phyloP scores from a whole-genome alignment of 2,797 vertebrate genomes.

The Atherinosoma microstoma region DNA sequence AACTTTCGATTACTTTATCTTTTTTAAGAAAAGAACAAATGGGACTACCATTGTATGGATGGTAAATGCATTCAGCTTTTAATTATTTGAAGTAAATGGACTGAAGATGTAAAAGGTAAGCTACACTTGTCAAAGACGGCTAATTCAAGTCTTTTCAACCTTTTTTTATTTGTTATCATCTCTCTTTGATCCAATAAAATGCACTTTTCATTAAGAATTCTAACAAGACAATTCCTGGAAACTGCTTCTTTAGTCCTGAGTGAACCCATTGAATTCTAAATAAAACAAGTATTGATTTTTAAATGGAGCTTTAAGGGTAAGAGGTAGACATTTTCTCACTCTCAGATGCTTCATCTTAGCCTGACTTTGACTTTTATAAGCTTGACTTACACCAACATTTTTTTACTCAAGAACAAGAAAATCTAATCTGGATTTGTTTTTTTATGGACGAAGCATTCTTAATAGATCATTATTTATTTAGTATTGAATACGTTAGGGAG shows the following conservation, averaged over 20 bases:
- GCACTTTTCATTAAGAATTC: slow-evolving; percentile 11
- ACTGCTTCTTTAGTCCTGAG: background rate
- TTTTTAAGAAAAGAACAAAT: too few relatives aligned
- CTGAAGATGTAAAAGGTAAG: slow-evolving; percentile 11
- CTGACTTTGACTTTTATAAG: background rate
- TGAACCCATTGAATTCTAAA: slow-evolving; percentile 8
- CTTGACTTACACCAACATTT: background rate
- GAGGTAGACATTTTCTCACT: background rate
- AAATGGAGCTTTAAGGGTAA: background rate
- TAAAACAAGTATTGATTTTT: slow-evolving; percentile 7
- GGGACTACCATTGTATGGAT: too few relatives aligned
- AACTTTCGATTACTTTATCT: too few relatives aligned
- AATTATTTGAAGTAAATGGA: slow-evolving; percentile 22
- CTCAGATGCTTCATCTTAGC: background rate
- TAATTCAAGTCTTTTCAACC: background rate
- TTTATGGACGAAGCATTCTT: background rate
- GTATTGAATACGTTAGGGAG: background rate
- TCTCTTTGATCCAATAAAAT: slow-evolving; percentile 11
- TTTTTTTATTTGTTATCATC: slow-evolving; percentile 22
- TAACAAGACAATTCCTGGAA: slow-evolving; percentile 1
- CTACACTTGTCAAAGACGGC: background rate
- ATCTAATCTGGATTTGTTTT: background rate
- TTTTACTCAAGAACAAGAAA: background rate
- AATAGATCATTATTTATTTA: slow-evolving; percentile 6
- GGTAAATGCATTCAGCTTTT: background rate